Evolutionary conservation across 2,797 vertebrate species (phyloP), one percentile per base, ranked within the genome.

Genomic region (Tapera naevia): DNA sequence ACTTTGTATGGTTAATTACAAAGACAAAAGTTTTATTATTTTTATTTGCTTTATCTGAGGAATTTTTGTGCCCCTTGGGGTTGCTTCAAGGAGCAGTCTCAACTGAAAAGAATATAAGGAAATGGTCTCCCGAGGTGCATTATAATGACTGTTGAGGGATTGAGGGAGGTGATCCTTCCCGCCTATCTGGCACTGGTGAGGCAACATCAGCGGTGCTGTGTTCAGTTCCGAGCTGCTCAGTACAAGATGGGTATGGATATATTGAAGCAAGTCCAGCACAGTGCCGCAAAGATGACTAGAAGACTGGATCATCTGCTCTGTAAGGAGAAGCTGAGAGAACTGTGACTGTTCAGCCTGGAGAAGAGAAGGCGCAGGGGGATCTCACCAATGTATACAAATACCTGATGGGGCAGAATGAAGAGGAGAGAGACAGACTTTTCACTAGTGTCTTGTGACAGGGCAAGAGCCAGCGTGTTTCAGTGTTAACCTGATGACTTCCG

Each of bases 141-240:
- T 51, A 60, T 41, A 27, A 60, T 16, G 17, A 50, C 10, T 4
- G 17, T n/a, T 73, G 22, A 19, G 6, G 10, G 10, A 3, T 41
- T 64, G 43, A 58, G 18, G 70, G 33, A 80, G 11, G 5, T 72
- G 53, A 41, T 71, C 46, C 4, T 15, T 91, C n/a, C 21, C 9
- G 24, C 81, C 33, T 86, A 0, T 39, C 60, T 0, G 0, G 5
- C 6, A 1, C 37, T 53, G n/a, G 3, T 35, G 57, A 80, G 45
- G 37, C 5, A 25, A 7, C 8, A 18, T 21, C 51, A 71, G n/a
- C n/a, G 10, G 48, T 46, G 24, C 41, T 61, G 46, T 9, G 4
- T 43, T 86, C 22, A 14, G 17, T 82, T 57, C 30, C 67, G 70
- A 5, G 9, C 25, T 73, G 45, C n/a, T 11, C 43, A 16, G 9